A percentile compares a stretch with the other conserved stretches of the same genome.
These are phyloP conservation scores for Seira sanloemensis DNA, from an alignment of 2,888 invertebrate genomes.

Conservation along the genomic window DNA sequence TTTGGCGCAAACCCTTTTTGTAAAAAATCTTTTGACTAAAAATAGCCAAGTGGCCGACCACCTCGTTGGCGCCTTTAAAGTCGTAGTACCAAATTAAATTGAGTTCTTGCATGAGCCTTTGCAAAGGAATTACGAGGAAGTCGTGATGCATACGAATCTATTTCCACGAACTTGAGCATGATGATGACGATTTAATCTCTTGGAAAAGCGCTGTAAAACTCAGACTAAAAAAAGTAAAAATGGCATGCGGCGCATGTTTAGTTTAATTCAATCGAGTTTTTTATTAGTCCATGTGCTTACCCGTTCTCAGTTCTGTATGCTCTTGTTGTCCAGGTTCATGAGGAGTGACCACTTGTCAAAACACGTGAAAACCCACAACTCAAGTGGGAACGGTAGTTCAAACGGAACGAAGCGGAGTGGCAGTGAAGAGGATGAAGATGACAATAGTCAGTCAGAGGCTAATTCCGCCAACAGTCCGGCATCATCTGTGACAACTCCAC, in stretches of 20 bases:
- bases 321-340: conserved; percentile 81
- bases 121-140: not conserved
- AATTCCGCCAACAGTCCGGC: conserved; percentile 74
- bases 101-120: conserved; percentile 40
- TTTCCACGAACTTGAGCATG: not conserved
- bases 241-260: not conserved
- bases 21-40: not conserved
- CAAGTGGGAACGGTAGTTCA: conserved; percentile 79
- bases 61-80: conserved; percentile 31
- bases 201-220: not conserved
- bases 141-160: conserved; percentile 13
- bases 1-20: not conserved
- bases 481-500: conserved; percentile 76
- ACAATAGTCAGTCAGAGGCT: conserved; percentile 83
- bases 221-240: conserved; percentile 10
- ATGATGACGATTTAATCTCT: not conserved
- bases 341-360: conserved; percentile 80
- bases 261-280: not conserved
- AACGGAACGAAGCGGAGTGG: conserved; percentile 80
- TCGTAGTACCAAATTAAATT: conserved; percentile 29
- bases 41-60: conserved; percentile 10
- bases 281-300: not conserved
- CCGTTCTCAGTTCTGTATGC: conserved; percentile 10
- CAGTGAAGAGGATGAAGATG: conserved; percentile 92
- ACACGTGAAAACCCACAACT: conserved; percentile 78